These are phyloP conservation scores for Zoanthus solanderi DNA, from an alignment of 92 coral and sea anemone species.

Conservation along the genomic window DNA sequence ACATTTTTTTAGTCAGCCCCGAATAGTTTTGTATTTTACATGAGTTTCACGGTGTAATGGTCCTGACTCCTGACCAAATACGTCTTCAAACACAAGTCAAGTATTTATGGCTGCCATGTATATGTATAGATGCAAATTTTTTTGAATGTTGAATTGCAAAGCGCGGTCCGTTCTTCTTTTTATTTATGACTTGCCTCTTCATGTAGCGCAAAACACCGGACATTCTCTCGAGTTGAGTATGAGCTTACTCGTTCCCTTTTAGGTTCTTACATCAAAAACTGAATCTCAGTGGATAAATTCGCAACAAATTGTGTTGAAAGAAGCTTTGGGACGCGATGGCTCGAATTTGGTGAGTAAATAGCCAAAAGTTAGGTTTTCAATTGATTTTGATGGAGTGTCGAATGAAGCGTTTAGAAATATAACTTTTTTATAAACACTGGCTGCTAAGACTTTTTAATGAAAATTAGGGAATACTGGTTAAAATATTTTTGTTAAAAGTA, in stretches of 20 bases:
- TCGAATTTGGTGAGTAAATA: constrained; percentile 45
- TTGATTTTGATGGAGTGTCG: constrained; percentile 32
- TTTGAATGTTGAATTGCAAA: constrained; percentile 97
- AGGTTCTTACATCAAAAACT: neutral
- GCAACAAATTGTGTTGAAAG: constrained; percentile 24
- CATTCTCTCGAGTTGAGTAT: constrained; percentile 31
- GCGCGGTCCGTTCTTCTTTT: constrained; percentile 78
- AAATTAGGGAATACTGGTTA: neutral
- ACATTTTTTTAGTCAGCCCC: neutral
- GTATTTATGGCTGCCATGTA: constrained; percentile 93
- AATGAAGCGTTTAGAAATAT: constrained; percentile 22
- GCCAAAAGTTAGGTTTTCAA: constrained; percentile 26
- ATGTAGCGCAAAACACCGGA: constrained; percentile 48
- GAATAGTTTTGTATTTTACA: constrained; percentile 40
- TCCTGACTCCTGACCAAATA: constrained; percentile 64
- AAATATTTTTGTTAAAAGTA: neutral
- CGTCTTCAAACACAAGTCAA: constrained; percentile 86
- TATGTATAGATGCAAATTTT: constrained; percentile 99
- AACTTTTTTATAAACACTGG: neutral
- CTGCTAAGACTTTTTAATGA: neutral
- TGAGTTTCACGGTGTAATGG: constrained; percentile 42
- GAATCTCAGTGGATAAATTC: neutral
- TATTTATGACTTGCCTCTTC: constrained; percentile 56
- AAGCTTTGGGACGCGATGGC: constrained; percentile 28
- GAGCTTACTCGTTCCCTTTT: constrained; percentile 4